Conservation (phyloP, 2,113 vertebrate genomes). For the Addax nasomaculatus region DNA sequence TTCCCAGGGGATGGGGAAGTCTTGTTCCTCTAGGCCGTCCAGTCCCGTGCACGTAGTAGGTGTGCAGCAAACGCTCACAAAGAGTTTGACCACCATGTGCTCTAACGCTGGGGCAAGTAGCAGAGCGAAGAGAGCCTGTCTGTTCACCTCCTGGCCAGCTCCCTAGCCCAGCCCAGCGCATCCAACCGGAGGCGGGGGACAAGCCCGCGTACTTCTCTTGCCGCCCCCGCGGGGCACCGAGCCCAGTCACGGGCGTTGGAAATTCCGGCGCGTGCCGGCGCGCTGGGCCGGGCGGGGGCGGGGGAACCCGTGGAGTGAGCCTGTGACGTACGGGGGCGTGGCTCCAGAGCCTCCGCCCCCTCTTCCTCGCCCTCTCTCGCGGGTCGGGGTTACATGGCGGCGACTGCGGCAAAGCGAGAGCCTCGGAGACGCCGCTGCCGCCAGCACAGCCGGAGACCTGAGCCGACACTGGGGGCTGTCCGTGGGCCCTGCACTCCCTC, state of each 20-base stretch:
- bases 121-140: fast-evolving
- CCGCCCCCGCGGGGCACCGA: neutral
- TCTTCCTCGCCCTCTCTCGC: conserved; percentile 64
- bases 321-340: conserved; percentile 61
- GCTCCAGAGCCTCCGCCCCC: neutral
- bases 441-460: conserved; percentile 52
- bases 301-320: conserved; percentile 56
- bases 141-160: neutral
- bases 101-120: neutral
- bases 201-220: neutral
- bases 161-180: neutral
- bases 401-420: conserved; percentile 75
- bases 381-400: conserved; percentile 82
- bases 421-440: conserved; percentile 65
- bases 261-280: conserved; percentile 30
- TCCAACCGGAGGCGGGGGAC: fast-evolving
- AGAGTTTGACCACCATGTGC: neutral
- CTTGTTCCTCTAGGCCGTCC: neutral
- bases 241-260: conserved; percentile 27
- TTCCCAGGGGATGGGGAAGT: neutral
- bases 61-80: neutral
- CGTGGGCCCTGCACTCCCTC: conserved; percentile 57
- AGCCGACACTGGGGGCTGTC: conserved; percentile 60
- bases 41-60: neutral
- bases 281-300: neutral